phyloP scores from a whole-genome alignment of 2,797 vertebrate genomes.

The Podarcis lilfordi region DNA sequence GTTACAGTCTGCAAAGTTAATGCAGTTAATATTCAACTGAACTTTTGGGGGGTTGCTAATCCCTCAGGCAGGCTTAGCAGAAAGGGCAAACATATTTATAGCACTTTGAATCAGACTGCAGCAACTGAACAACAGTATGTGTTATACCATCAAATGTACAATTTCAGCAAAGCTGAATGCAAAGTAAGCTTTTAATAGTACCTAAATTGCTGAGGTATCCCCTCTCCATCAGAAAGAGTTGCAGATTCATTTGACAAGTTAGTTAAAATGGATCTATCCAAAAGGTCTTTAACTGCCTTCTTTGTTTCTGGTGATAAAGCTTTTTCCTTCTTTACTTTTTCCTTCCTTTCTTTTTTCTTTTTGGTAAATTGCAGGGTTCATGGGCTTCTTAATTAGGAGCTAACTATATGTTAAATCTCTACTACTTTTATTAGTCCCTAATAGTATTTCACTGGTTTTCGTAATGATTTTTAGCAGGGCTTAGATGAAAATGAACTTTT shows the following conservation, averaged over 20 bases:
- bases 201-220: constrained; percentile 48
- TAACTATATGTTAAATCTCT: constrained; percentile 63
- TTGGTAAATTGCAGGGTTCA: constrained; percentile 51
- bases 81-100: constrained; percentile 96
- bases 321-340: not conserved
- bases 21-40: constrained; percentile 81
- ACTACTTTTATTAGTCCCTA: constrained; percentile 59
- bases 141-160: constrained; percentile 74
- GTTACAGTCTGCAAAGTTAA: constrained; percentile 76
- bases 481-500: constrained; percentile 42
- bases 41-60: constrained; percentile 87
- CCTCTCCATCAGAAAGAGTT: constrained; percentile 44
- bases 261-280: constrained; percentile 48
- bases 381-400: constrained; percentile 57
- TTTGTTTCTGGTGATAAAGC: constrained; percentile 53
- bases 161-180: constrained; percentile 71
- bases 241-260: constrained; percentile 51
- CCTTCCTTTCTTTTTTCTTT: constrained; percentile 14
- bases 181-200: constrained; percentile 66
- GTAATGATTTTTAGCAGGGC: constrained; percentile 49
- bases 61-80: constrained; percentile 83
- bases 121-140: constrained; percentile 78
- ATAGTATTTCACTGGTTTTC: constrained; percentile 52
- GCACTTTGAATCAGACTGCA: constrained; percentile 86
- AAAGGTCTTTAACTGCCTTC: constrained; percentile 48